Evolutionary conservation across 1,140 invertebrate species (phyloP).

Genomic region (Zeugodacus cucurbitae): DNA sequence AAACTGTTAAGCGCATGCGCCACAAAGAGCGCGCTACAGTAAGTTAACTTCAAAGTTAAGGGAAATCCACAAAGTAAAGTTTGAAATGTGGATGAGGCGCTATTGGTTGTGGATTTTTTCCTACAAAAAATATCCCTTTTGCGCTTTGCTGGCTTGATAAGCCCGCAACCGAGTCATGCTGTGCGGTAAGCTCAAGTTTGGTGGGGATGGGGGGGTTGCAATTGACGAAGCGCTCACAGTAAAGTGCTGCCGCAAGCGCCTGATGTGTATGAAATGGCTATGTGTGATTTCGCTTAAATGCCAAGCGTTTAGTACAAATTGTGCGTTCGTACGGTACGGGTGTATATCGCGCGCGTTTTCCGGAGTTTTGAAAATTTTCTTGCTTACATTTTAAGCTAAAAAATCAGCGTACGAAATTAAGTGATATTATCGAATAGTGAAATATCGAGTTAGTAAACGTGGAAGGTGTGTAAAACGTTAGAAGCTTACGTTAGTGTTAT

Average conservation of each 20-base stretch:
- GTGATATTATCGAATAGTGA: no score
- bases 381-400: neutral
- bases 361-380: neutral
- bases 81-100: neutral
- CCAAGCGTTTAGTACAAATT: constrained; percentile 45
- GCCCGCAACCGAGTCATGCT: neutral
- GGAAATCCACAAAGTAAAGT: neutral
- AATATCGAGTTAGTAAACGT: no score
- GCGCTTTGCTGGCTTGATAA: neutral
- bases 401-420: neutral
- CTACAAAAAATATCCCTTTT: neutral
- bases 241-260: neutral
- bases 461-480: neutral
- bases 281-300: constrained; percentile 37
- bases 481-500: neutral
- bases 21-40: neutral
- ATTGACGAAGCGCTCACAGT: neutral
- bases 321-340: constrained; percentile 44
- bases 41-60: neutral
- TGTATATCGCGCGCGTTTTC: constrained; percentile 41
- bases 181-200: neutral
- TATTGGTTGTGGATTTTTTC: neutral
- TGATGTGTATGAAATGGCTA: neutral
- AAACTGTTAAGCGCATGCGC: neutral
- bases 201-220: neutral